Evolutionary conservation across 2,888 invertebrate species (phyloP), one percentile per base, ranked within the genome.

Genomic region (Oscheius onirici): DNA sequence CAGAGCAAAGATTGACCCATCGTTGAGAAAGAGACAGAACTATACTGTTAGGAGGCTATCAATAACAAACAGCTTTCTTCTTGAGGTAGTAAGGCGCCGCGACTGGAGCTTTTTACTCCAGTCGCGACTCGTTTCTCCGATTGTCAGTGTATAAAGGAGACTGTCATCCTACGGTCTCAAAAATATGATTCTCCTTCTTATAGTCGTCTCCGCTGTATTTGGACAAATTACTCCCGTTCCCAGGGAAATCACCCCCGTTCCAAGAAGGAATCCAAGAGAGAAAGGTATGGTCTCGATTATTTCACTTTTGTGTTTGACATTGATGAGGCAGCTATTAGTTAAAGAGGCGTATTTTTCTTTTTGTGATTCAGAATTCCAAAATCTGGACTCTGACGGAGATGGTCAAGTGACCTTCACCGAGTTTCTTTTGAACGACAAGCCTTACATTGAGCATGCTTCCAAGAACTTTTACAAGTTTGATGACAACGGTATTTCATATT

Each of bases 361-460:
- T 51, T 10, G 10, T 5, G n/a, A 46, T 82, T 57, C 60, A 84
- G 85, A 85, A 63, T 85, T 85, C 58, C 82, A 82, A 46, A 74
- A 83, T 10, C 78, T 86, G 67, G 85, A 85, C 66, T 52, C 75
- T 0, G 83, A 84, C 71, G 73, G 71, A 41, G 85, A 85, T 63
- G 79, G 79, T 2, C 71, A 76, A 57, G 67, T 85, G 20, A 83
- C 85, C 1, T 85, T 85, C 73, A 83, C 83, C 11, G 85, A 85
- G 63, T 85, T 84, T 69, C 70, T 85, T 43, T 75, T 85, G 26
- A 76, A 78, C 24, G 85, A 85, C 51, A 79, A 83, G 10, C 80
- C 84, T 11, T 85, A 79, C 60, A 76, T 85, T 52, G 85, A 85
- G 65, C 75, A 74, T 49, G 69, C 71, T 26, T 77, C 77, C 0